phyloP scores from a whole-genome alignment of 2,888 invertebrate genomes.

The Halictus quadricinctus region DNA sequence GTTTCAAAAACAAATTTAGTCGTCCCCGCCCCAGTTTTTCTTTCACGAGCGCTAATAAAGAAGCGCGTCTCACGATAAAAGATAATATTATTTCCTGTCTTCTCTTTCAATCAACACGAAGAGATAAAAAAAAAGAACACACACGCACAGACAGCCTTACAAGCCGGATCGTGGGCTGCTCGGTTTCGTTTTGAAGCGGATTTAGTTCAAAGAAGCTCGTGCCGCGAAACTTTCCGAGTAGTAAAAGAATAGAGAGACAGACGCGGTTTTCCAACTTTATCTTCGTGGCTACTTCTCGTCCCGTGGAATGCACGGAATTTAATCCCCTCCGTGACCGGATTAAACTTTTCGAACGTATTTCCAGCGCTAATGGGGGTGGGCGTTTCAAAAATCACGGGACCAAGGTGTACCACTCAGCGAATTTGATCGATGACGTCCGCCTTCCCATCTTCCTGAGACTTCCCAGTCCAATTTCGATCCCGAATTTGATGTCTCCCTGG shows the following conservation, averaged over 20 bases:
- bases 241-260: slow-evolving; percentile 36
- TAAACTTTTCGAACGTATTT: slow-evolving; percentile 36
- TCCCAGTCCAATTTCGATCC: background rate
- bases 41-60: background rate
- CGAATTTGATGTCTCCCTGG: background rate
- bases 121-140: background rate
- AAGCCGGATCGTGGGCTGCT: slow-evolving; percentile 9
- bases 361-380: slow-evolving; percentile 4
- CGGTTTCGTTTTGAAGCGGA: slow-evolving; percentile 28
- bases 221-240: slow-evolving; percentile 24
- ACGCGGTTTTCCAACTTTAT: slow-evolving; percentile 40
- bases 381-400: background rate
- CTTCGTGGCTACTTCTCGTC: slow-evolving; percentile 23
- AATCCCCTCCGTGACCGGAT: slow-evolving; percentile 46
- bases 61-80: background rate
- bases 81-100: background rate
- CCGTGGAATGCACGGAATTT: slow-evolving; percentile 28
- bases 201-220: slow-evolving; percentile 23
- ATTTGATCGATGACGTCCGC: background rate
- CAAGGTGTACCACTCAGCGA: background rate
- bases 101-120: background rate
- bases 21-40: background rate
- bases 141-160: no score
- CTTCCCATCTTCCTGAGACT: background rate
- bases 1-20: background rate